Evolutionary conservation across 2,113 vertebrate genomes (phyloP), one percentile per base, ranked within the genome.

Genomic region (Sardina pilchardus): DNA sequence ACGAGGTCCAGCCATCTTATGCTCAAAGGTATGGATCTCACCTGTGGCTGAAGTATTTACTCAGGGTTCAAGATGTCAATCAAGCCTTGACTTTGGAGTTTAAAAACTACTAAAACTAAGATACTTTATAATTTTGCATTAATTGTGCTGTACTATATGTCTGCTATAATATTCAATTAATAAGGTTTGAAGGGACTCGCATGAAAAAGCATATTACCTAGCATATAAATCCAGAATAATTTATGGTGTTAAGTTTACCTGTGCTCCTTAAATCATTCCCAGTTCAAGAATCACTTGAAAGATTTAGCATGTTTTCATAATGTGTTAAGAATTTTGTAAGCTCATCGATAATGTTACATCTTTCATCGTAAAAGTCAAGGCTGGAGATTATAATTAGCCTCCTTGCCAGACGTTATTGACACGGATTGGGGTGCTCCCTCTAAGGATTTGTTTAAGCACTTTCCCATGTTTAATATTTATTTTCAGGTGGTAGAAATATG

Each of bases 1-100:
- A 99, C 14, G 97, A 99, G 95, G 98, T 99, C 42, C 97, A 97
- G 87, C 97, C 98, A 47, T 97, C 97, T 78, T 98, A 96, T 84
- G 91, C 95, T 26, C 97, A 95, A 83, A 97, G 98, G 98, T 98
- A 91, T 30, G 90, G 30, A 78, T 78, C 26, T 12, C 71, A 36
- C 14, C 71, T 16, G 8, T 14, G 63, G 34, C n/a, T 34, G 7
- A 71, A 71, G 9, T 16, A 71, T 16, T 71, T 34, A 10, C 16
- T 17, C 30, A 14, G 3, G 12, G 26, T 0, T 16, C 71, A 78
- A 12, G 71, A 36, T 5, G 5, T 34, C 26, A 14, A 6, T 59
- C 53, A 59, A 59, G 4, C 53, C 19, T 21, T 24, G 71, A 36
- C 71, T 12, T 36, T 78, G 19, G 6, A 24, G 21, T 24, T 36